Evolutionary conservation across 1,140 invertebrate species (phyloP), one percentile per base, ranked within the genome.

Genomic region (Zaprionus kolodkinae): DNA sequence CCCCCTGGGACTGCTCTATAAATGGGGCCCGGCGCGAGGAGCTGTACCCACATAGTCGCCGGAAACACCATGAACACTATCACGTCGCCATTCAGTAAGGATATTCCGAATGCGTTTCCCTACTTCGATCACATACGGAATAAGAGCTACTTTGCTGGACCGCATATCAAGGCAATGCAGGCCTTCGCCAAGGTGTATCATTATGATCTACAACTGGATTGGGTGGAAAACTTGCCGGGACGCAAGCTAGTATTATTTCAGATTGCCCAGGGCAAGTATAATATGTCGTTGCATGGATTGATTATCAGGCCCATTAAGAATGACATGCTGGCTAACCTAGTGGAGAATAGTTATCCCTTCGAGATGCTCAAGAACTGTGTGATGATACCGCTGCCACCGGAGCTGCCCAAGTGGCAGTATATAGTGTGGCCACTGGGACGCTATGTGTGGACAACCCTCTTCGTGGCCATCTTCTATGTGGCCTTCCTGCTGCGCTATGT

Each of bases 351-450:
- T 30, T 91, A 91, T 57, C 91, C 91, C 1, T n/a, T 92, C 12
- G 78, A 86, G 45, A 36, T 80, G 38, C 59, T 79, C 50, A 77
- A 56, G 11, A 89, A 70, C 48, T 92, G 91, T 60, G 78, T 92
- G n/a, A 92, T 92, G 91, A 87, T 92, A 3, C 91, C 91, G 0
- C 63, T 92, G 2, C 79, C 85, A 0, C 84, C 88, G 30, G 91
- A 92, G 78, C 25, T 92, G 56, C 84, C 91, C 61, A 91, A 89
- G 43, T 92, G 82, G 85, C 76, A 78, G 76, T 92, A 92, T 38
- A 57, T 92, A 40, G 73, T 92, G 1, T 92, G 91, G 91, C 91
- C 91, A 0, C 48, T 92, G 60, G 91, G 85, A 6, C 74, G 68
- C 1, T 92, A 79, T 35, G 78, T 91, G 7, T 92, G 91, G 88